Evolutionary conservation across 2,888 invertebrate species (phyloP).

Genomic region (Nineta flava): DNA sequence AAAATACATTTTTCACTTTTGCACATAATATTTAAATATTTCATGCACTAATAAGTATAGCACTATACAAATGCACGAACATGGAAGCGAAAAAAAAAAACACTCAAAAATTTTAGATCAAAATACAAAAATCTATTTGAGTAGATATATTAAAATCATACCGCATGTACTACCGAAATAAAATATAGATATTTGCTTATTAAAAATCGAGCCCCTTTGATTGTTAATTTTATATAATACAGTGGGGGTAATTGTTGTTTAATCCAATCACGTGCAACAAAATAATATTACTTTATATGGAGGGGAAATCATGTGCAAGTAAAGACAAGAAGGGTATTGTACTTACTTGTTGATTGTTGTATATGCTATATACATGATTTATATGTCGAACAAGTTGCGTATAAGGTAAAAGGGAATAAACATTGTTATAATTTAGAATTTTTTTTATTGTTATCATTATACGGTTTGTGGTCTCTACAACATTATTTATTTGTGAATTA

Average conservation of each 20-base stretch:
- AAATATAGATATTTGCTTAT: conserved; percentile 9
- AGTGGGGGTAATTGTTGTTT: conserved; percentile 10
- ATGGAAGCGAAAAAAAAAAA: background rate
- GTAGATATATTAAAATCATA: background rate
- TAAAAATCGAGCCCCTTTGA: conserved; percentile 9
- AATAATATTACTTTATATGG: background rate
- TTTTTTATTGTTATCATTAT: no score
- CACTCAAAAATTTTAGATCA: background rate
- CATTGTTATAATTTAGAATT: no score
- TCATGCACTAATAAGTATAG: background rate
- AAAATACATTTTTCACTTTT: background rate
- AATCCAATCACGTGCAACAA: conserved; percentile 6
- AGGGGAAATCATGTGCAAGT: background rate
- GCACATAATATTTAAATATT: background rate
- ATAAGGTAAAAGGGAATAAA: no score
- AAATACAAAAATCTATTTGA: background rate
- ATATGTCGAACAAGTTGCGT: no score
- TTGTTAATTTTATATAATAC: conserved; percentile 6
- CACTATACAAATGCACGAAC: background rate
- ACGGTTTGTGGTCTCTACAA: no score
- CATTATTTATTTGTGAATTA: no score
- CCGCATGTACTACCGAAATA: conserved; percentile 7
- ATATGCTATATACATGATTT: no score
- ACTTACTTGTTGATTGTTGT: no score
- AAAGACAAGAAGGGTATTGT: no score